These are phyloP conservation scores for Menura novaehollandiae DNA, from an alignment of 2,113 vertebrate genomes.

Conservation along the genomic window DNA sequence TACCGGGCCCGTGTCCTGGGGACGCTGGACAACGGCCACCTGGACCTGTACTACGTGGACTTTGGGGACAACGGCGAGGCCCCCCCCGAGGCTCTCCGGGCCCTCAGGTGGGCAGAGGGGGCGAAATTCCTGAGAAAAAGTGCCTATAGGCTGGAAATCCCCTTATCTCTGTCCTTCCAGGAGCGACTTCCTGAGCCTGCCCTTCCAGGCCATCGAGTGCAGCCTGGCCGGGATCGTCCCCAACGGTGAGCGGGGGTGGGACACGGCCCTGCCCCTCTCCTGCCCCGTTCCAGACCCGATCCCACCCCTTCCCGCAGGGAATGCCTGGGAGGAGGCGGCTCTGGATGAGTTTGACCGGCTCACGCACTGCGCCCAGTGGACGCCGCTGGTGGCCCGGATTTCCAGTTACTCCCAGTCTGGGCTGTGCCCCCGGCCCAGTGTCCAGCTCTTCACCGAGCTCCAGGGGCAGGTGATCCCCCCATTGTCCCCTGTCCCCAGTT, in stretches of 20 bases:
- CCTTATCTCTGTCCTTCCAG: conserved; percentile 51
- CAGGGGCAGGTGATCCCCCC: conserved; percentile 65
- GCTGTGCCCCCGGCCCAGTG: conserved; percentile 75
- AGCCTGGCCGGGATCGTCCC: conserved; percentile 80
- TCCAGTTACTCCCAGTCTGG: conserved; percentile 82
- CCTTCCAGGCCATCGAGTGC: conserved; percentile 93
- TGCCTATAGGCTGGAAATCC: not conserved
- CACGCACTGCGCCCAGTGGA: conserved; percentile 82
- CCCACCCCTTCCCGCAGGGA: conserved; percentile 50
- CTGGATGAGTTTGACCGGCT: conserved; percentile 83
- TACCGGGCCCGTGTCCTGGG: conserved; percentile 84
- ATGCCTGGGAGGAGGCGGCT: conserved; percentile 77
- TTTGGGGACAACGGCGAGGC: conserved; percentile 86
- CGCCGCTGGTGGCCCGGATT: conserved; percentile 83
- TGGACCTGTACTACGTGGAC: conserved; percentile 88
- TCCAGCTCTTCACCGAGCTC: conserved; percentile 76
- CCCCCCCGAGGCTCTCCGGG: conserved; percentile 69
- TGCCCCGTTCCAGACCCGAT: not conserved
- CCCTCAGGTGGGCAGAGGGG: conserved; percentile 76
- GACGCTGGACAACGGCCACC: conserved; percentile 69
- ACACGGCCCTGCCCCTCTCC: not conserved
- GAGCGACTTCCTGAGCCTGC: conserved; percentile 92
- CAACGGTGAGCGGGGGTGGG: conserved; percentile 64
- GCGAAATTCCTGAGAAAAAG: rapidly evolving
- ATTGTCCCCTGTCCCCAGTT: not conserved